phyloP scores from a whole-genome alignment of 2,113 vertebrate genomes.

The Ophthalmolycus amberensis region DNA sequence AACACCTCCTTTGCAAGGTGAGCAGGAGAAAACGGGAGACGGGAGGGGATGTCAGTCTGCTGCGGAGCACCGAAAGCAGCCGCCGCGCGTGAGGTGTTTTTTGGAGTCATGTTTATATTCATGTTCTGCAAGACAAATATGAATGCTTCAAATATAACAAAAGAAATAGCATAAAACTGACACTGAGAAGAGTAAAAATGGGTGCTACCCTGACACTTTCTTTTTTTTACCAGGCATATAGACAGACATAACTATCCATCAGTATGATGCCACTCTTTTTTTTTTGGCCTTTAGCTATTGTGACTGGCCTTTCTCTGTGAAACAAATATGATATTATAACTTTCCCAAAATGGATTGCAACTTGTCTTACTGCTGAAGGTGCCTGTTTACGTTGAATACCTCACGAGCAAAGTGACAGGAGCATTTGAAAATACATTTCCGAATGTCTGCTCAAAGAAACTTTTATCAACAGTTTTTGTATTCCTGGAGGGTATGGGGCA shows the following conservation, averaged over 20 bases:
- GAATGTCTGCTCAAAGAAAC: background rate
- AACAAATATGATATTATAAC: background rate
- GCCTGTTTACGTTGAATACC: background rate
- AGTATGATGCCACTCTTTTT: background rate
- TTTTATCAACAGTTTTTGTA: slow-evolving; percentile 15
- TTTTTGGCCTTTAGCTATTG: background rate
- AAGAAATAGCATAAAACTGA: slow-evolving; percentile 63
- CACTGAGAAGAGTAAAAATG: slow-evolving; percentile 35
- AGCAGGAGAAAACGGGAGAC: slow-evolving; percentile 50
- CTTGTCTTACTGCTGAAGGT: background rate
- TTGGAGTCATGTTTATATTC: slow-evolving; percentile 75
- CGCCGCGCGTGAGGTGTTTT: slow-evolving; percentile 34
- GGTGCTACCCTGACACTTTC: slow-evolving; percentile 27
- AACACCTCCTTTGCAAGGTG: slow-evolving; percentile 79
- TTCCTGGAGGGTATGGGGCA: background rate
- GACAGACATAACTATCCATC: slow-evolving; percentile 37
- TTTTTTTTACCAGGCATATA: slow-evolving; percentile 19
- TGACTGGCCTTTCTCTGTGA: background rate
- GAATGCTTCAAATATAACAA: slow-evolving; percentile 43
- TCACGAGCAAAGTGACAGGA: background rate
- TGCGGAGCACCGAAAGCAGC: slow-evolving; percentile 33
- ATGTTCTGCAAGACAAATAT: slow-evolving; percentile 67
- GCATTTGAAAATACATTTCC: background rate
- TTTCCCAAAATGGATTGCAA: background rate
- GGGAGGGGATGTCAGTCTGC: slow-evolving; percentile 62